Evolutionary conservation across 1,140 invertebrate species (phyloP).

Genomic region (Ceratitis capitata): DNA sequence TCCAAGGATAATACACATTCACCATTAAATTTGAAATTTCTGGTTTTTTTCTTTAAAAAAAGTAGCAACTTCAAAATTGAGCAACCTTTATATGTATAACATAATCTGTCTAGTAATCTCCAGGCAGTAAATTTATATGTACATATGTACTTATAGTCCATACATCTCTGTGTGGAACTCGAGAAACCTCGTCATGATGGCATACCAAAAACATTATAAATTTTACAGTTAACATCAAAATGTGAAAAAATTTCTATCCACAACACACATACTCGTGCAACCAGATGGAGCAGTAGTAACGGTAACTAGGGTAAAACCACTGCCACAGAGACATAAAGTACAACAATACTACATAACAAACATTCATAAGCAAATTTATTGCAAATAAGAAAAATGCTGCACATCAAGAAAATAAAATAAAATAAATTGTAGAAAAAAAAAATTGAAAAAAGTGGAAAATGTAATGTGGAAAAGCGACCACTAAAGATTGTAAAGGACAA

Average conservation of each 20-base stretch:
- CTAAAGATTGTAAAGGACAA: slow-evolving; percentile 20
- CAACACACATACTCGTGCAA: too few species aligned
- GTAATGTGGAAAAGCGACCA: slow-evolving; percentile 14
- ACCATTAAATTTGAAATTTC: too few species aligned
- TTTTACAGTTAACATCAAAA: slow-evolving; percentile 64
- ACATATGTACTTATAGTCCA: too few species aligned
- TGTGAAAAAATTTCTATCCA: slow-evolving; percentile 62
- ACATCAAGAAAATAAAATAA: slow-evolving; percentile 48
- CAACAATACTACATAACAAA: slow-evolving; percentile 46
- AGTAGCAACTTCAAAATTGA: too few species aligned
- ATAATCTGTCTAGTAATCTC: too few species aligned
- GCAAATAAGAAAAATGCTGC: slow-evolving; percentile 64
- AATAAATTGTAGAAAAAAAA: neutral
- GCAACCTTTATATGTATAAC: too few species aligned
- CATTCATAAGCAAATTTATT: slow-evolving; percentile 65
- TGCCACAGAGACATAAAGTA: neutral
- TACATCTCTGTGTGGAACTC: neutral
- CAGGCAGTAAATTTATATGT: too few species aligned
- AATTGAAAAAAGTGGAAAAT: neutral
- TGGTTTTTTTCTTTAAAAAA: too few species aligned
- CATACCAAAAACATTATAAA: slow-evolving; percentile 60
- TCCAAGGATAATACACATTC: too few species aligned
- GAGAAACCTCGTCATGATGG: slow-evolving; percentile 55
- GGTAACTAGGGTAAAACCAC: neutral
- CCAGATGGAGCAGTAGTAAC: neutral